Evolutionary conservation across 2,797 vertebrate species (phyloP).

Genomic region (Lacerta agilis): DNA sequence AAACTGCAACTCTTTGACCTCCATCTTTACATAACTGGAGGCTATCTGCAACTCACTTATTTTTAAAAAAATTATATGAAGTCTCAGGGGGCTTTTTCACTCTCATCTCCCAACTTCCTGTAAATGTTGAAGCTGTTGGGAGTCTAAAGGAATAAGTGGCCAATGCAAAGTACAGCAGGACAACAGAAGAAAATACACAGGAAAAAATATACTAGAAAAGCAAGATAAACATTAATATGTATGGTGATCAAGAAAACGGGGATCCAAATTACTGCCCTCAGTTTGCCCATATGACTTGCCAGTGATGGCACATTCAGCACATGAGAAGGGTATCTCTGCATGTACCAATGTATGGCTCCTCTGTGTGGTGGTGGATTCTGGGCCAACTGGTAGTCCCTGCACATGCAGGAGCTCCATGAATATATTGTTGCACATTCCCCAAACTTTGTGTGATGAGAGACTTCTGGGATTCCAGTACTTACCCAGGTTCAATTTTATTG

Average conservation of each 20-base stretch:
- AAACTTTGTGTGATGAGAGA: no score
- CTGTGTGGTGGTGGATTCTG: background rate
- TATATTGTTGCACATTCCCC: no score
- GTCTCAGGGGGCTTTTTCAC: background rate
- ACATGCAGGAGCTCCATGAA: background rate
- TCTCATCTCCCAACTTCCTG: background rate
- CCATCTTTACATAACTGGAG: constrained; percentile 36
- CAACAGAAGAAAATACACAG: background rate
- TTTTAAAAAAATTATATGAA: constrained; percentile 32
- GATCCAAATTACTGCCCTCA: background rate
- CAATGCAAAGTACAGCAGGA: background rate
- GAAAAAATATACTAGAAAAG: background rate
- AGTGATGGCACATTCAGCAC: background rate
- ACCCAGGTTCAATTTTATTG: no score
- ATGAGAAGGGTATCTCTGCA: background rate
- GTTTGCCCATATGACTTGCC: no score
- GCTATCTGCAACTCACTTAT: constrained; percentile 33
- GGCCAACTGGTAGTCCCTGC: background rate
- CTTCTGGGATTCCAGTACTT: no score
- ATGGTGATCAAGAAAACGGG: background rate
- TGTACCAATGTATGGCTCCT: background rate
- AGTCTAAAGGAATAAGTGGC: constrained; percentile 14
- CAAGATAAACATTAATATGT: constrained; percentile 17
- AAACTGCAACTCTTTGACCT: constrained; percentile 11
- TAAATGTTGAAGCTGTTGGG: background rate